Conservation (phyloP, 1,140 invertebrate genomes). For the Lutraria rhynchaena region DNA sequence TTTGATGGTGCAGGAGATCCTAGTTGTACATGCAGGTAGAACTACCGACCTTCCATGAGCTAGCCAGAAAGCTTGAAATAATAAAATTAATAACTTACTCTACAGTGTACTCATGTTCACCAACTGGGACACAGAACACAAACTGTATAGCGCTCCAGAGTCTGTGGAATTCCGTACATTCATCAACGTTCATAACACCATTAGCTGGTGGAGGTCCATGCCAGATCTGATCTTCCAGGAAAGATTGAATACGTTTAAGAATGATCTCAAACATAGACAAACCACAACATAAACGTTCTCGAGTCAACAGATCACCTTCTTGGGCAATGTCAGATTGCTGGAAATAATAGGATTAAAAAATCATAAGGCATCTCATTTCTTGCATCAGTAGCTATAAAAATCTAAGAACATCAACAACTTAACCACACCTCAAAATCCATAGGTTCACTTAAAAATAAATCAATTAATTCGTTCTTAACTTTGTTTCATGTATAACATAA, state of each 20-base stretch:
- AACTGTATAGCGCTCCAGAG: conserved; percentile 99
- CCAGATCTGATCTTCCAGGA: conserved; percentile 93
- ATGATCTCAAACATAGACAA: conserved; percentile 98
- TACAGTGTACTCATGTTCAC: conserved; percentile 98
- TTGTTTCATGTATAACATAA: no score
- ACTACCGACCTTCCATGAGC: no score
- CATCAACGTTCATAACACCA: conserved; percentile 97
- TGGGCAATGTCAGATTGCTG: conserved; percentile 81
- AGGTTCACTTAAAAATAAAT: no score
- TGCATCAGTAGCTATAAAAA: no score
- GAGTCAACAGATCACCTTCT: conserved; percentile 97
- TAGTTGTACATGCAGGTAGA: no score
- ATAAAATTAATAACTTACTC: conserved; percentile 90
- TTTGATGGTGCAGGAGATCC: no score
- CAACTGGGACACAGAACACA: conserved; percentile 98
- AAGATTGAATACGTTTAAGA: conserved; percentile 91
- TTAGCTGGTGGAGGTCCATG: conserved; percentile 92
- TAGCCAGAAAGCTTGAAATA: no score
- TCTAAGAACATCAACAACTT: no score
- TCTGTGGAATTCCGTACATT: conserved; percentile 98
- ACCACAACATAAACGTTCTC: conserved; percentile 98
- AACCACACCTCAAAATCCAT: no score
- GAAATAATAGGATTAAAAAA: no score
- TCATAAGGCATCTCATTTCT: no score
- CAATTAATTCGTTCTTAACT: no score